Conservation (phyloP, 2,888 invertebrate species). For the Rhingia rostrata region DNA sequence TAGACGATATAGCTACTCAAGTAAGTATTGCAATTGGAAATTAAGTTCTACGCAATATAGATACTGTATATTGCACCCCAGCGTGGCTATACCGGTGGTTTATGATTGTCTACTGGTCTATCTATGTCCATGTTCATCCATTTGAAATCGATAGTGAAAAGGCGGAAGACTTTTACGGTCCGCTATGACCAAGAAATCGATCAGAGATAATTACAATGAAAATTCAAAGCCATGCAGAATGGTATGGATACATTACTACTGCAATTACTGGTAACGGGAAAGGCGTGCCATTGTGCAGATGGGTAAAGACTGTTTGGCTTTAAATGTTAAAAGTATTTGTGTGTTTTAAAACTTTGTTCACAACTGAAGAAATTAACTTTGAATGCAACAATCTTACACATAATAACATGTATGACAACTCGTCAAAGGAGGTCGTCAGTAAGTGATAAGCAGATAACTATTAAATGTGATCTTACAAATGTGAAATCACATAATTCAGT, state of each 20-base stretch:
- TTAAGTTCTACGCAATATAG: neutral
- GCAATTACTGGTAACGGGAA: neutral
- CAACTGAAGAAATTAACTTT: too few species aligned
- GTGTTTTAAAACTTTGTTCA: too few species aligned
- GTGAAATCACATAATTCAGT: too few species aligned
- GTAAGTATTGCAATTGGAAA: conserved; percentile 28
- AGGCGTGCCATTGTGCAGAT: neutral
- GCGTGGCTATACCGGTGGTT: conserved; percentile 56
- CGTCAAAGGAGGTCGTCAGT: too few species aligned
- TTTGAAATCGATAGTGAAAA: conserved; percentile 49
- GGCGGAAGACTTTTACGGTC: conserved; percentile 41
- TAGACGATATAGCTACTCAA: neutral
- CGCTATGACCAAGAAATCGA: conserved; percentile 27
- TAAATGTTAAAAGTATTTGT: neutral
- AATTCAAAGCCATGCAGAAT: neutral
- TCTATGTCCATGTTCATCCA: conserved; percentile 29
- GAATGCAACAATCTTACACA: too few species aligned
- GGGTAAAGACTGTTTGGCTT: neutral
- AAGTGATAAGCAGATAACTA: too few species aligned
- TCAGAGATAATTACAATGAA: neutral
- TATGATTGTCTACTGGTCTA: conserved; percentile 54
- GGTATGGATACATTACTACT: neutral
- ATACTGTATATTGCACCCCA: conserved; percentile 46
- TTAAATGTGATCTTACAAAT: too few species aligned
- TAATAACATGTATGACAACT: too few species aligned